Conservation (phyloP, 2,113 vertebrate genomes). For the Melozone crissalis region DNA sequence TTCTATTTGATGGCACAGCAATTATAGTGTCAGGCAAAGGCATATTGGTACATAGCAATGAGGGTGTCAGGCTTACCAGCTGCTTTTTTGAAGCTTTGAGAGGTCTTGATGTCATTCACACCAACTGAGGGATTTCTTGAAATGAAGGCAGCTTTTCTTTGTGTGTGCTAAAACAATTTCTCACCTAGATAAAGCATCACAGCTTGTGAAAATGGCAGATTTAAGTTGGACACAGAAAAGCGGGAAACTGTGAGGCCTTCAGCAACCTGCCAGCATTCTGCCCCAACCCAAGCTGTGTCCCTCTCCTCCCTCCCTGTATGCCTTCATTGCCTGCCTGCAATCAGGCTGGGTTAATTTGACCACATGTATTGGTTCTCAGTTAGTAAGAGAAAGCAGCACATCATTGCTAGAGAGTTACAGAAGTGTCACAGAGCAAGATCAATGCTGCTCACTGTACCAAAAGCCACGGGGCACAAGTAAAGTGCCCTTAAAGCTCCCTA, state of each 20-base stretch:
- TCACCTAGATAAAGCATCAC: background rate
- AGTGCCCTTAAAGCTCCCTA: no score
- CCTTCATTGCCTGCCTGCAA: no score
- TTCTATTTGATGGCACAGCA: background rate
- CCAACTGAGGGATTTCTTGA: background rate
- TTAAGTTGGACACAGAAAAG: background rate
- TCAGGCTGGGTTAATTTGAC: no score
- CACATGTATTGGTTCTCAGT: no score
- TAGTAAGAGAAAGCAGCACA: no score
- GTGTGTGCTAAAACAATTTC: background rate
- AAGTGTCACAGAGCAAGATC: no score
- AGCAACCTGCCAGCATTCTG: background rate
- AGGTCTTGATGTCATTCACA: background rate
- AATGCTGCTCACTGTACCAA: no score
- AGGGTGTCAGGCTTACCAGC: background rate
- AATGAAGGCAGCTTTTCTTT: background rate
- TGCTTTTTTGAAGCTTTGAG: background rate
- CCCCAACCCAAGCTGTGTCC: background rate
- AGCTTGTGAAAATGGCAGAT: background rate
- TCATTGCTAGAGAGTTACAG: no score
- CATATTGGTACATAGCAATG: background rate
- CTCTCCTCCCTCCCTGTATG: no score
- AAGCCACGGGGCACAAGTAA: no score
- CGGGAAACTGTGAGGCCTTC: background rate
- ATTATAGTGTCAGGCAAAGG: background rate